Percentiles rank a stretch among this genome's conserved stretches.
Evolutionary conservation across 2,888 invertebrate genomes (phyloP).

Genomic region (Aphidoletes aphidimyza): DNA sequence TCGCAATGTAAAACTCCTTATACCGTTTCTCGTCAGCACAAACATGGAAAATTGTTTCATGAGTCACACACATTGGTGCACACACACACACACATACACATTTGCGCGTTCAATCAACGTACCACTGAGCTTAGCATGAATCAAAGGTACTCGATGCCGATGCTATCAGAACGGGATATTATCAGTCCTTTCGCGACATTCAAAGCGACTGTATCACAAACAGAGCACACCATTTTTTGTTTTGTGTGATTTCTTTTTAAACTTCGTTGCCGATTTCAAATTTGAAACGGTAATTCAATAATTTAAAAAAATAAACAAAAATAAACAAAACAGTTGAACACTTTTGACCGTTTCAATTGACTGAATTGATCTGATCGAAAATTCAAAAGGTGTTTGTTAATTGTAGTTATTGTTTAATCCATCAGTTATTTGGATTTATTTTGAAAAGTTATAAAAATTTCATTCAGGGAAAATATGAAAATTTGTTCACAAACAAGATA

Average conservation of each 20-base stretch:
- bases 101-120: background rate
- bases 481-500: no score
- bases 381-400: no score
- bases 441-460: no score
- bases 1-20: background rate
- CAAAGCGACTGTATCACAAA: slow-evolving; percentile 43
- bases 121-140: background rate
- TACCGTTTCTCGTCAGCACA: background rate
- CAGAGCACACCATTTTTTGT: background rate
- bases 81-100: background rate
- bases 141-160: background rate
- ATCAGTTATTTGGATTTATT: no score
- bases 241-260: background rate
- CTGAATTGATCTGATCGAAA: no score
- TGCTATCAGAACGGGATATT: slow-evolving; percentile 32
- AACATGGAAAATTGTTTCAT: background rate
- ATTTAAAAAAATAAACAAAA: background rate
- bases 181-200: slow-evolving; percentile 52
- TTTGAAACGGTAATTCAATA: background rate
- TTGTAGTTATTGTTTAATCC: no score
- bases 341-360: no score
- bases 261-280: background rate
- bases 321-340: no score
- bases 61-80: background rate
- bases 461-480: no score